Evolutionary conservation across 2,113 vertebrate species (phyloP), one percentile per base, ranked within the genome.

Genomic region (Seriola dumerili): DNA sequence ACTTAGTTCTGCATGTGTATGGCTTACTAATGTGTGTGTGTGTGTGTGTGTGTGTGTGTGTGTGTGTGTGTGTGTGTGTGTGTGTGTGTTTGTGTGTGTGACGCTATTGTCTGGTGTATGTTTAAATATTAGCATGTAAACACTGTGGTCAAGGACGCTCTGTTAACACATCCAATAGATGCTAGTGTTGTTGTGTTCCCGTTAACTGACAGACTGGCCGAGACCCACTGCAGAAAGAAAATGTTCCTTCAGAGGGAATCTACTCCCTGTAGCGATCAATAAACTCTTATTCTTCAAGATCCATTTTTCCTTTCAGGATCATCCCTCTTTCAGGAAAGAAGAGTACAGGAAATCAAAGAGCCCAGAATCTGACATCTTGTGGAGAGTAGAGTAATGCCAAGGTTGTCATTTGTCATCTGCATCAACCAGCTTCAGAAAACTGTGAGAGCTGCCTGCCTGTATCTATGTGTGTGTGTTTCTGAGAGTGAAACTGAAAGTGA

Each of bases 401-500:
- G 23, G n/a, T 52, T 84, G 85, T 80, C 72, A 63, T 79, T 66
- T 77, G 25, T 77, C 25, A 63, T 77, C 11, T 0, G 12, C 64
- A 58, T 71, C 72, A 80, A 65, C 42, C 23, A 8, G 58, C 48
- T 34, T 70, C 58, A 54, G 48, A 52, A 42, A 76, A 61, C 38
- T 54, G 2, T 10, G 25, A 40, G 23, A 61, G 54, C 17, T 55
- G 21, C 19, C 38, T 66, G 59, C 4, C 57, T 67, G 46, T 29
- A 44, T 76, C 12, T 29, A 44, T 72, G 29, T 10, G 0, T 42
- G 54, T 66, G 38, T 44, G 44, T 63, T 16, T 57, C 11, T 73
- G 8, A 21, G 42, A 1, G 65, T 54, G 14, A 40, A 71, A 65
- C 21, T 63, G 57, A 71, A 48, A 58, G 14, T 34, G 40, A 48